A percentile compares a stretch with the other conserved stretches of the same genome.
phyloP scores from a whole-genome alignment of 2,888 invertebrate genomes.

The Orthosia incerta region DNA sequence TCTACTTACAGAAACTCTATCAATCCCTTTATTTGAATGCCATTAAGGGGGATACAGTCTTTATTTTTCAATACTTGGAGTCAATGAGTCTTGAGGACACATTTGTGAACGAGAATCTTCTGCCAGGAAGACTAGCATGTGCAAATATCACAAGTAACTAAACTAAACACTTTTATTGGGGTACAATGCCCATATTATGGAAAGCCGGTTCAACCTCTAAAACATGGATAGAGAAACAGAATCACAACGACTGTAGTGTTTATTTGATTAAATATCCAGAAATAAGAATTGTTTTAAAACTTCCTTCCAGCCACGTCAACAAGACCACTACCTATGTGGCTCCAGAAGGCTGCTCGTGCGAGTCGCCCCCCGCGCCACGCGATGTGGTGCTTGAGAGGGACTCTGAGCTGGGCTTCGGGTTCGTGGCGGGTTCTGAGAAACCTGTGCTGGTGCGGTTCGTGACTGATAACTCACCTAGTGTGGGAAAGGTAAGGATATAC shows the following conservation, averaged over 20 bases:
- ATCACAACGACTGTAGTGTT: too few relatives aligned
- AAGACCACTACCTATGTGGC: slow-evolving; percentile 98
- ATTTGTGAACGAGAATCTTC: background rate
- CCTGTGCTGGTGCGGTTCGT: slow-evolving; percentile 98
- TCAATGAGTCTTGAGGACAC: too few relatives aligned
- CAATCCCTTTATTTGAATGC: too few relatives aligned
- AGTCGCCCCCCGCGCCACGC: slow-evolving; percentile 95
- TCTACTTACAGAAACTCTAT: too few relatives aligned
- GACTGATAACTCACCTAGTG: slow-evolving; percentile 97
- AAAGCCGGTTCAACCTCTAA: too few relatives aligned
- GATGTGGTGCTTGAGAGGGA: slow-evolving; percentile 94
- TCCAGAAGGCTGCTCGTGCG: slow-evolving; percentile 92
- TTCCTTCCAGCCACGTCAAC: slow-evolving; percentile 93
- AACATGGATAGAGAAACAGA: too few relatives aligned
- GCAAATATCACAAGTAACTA: background rate
- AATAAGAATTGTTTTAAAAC: too few relatives aligned
- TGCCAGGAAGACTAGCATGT: background rate
- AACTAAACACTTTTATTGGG: too few relatives aligned
- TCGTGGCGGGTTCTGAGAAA: slow-evolving; percentile 98
- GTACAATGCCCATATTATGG: too few relatives aligned
- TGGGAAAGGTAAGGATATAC: slow-evolving; percentile 92
- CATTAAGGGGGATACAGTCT: too few relatives aligned
- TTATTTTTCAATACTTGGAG: too few relatives aligned
- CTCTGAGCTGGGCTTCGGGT: slow-evolving; percentile 96
- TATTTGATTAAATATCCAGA: too few relatives aligned